These are phyloP conservation scores for Ochlodes sylvanus DNA, from an alignment of 2,888 invertebrate species.

Conservation along the genomic window DNA sequence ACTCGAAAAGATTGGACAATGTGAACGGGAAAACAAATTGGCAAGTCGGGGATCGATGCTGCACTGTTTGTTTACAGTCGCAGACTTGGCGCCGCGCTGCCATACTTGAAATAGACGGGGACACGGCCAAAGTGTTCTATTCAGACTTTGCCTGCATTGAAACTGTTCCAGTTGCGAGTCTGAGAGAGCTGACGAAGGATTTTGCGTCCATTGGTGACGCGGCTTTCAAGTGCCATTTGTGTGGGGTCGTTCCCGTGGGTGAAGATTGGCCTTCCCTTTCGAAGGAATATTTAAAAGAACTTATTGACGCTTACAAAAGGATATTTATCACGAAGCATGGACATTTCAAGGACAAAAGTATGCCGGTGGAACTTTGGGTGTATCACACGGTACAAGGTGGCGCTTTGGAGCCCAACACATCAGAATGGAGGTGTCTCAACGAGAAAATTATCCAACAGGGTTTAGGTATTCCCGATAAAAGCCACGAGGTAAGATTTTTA, in stretches of 20 bases:
- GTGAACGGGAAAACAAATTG: constrained; percentile 63
- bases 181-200: constrained; percentile 80
- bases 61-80: constrained; percentile 70
- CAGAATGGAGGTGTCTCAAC: constrained; percentile 88
- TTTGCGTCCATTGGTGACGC: constrained; percentile 83
- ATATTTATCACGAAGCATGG: constrained; percentile 84
- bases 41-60: constrained; percentile 81
- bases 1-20: constrained; percentile 57
- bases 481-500: constrained; percentile 54
- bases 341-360: constrained; percentile 72
- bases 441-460: constrained; percentile 87
- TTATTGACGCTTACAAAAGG: constrained; percentile 78
- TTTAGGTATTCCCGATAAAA: constrained; percentile 79
- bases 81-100: constrained; percentile 88
- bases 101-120: constrained; percentile 64
- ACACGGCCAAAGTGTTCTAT: constrained; percentile 84
- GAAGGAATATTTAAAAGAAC: constrained; percentile 84
- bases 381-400: constrained; percentile 85
- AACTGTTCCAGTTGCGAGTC: constrained; percentile 66
- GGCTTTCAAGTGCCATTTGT: constrained; percentile 88
- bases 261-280: constrained; percentile 86
- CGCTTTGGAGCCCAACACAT: constrained; percentile 87
- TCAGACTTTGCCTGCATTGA: constrained; percentile 87
- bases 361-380: constrained; percentile 88
- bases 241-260: constrained; percentile 88